Evolutionary conservation across 2,113 vertebrate genomes (phyloP), one percentile per base, ranked within the genome.

Genomic region (Ahaetulla prasina): DNA sequence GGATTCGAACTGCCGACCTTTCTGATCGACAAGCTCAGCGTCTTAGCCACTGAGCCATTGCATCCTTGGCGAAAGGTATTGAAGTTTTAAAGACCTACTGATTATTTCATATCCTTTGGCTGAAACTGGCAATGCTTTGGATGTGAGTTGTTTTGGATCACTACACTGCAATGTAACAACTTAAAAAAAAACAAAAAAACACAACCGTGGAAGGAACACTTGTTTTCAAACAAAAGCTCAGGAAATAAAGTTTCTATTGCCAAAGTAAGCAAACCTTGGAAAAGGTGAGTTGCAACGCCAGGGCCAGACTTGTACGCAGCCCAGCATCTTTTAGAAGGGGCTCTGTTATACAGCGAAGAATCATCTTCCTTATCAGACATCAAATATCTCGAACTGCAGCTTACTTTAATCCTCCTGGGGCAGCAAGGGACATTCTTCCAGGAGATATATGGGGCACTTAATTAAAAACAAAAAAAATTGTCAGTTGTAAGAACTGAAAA

Each of bases 321-420:
- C 23, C 91, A 94, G 87, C 88, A 1, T 94, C 74, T 95, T 95
- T 94, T 89, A 96, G 95, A 97, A 96, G 85, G 93, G 95, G 96
- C 94, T 95, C 94, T 96, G 96, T 97, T 97, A n/a, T 97, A 97
- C 96, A 97, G 93, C 96, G 0, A 6, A 93, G 96, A 97, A 97
- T 96, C 94, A 96, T 96, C 45, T 97, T 96, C 97, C 96, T 96
- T 96, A 97, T 96, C 96, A 96, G 95, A 96, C 96, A 96, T 96
- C 94, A 96, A 96, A 95, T 96, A 96, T 96, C 94, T 96, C 92
- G 92, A 97, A 97, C 94, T 93, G 93, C 97, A 97, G 95, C 45
- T 63, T 60, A 35, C 96, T 96, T 97, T 97, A 97, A 97, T 97
- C 96, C 92, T 96, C 97, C 95, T 96, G 95, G 96, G 92, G 93